These are phyloP conservation scores for Pelobates cultripes DNA, from an alignment of 2,797 vertebrate genomes.

Conservation along the genomic window DNA sequence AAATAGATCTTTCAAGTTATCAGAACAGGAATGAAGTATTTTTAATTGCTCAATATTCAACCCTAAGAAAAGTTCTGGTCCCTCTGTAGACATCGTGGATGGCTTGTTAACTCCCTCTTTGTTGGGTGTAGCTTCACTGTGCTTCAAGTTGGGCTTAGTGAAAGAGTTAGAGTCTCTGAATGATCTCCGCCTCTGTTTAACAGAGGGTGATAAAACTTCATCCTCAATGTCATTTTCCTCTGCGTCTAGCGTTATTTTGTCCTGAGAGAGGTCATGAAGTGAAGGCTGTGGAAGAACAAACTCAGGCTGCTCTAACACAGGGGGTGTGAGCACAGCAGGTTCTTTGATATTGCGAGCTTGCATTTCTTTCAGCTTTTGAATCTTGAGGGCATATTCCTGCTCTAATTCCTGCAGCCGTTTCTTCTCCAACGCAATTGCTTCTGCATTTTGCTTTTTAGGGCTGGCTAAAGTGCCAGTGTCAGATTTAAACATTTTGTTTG, in stretches of 20 bases:
- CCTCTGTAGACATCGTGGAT: constrained; percentile 66
- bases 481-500: constrained; percentile 80
- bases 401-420: constrained; percentile 90
- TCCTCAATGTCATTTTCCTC: constrained; percentile 85
- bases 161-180: constrained; percentile 88
- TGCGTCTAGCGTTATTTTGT: constrained; percentile 87
- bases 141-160: constrained; percentile 92
- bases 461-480: constrained; percentile 71
- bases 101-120: constrained; percentile 75
- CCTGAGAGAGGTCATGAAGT: constrained; percentile 93
- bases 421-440: constrained; percentile 90
- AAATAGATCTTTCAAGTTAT: constrained; percentile 79
- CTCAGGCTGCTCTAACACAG: constrained; percentile 68
- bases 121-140: constrained; percentile 70
- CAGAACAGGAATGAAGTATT: constrained; percentile 75
- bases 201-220: constrained; percentile 71
- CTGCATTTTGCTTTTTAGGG: constrained; percentile 84
- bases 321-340: constrained; percentile 58
- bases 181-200: constrained; percentile 79
- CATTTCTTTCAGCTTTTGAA: constrained; percentile 92
- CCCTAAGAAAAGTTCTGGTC: constrained; percentile 82
- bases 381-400: constrained; percentile 93
- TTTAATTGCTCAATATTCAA: constrained; percentile 85
- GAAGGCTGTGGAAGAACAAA: constrained; percentile 89
- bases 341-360: constrained; percentile 81